Evolutionary conservation across 2,888 invertebrate genomes (phyloP).

Genomic region (Buathra laborator): DNA sequence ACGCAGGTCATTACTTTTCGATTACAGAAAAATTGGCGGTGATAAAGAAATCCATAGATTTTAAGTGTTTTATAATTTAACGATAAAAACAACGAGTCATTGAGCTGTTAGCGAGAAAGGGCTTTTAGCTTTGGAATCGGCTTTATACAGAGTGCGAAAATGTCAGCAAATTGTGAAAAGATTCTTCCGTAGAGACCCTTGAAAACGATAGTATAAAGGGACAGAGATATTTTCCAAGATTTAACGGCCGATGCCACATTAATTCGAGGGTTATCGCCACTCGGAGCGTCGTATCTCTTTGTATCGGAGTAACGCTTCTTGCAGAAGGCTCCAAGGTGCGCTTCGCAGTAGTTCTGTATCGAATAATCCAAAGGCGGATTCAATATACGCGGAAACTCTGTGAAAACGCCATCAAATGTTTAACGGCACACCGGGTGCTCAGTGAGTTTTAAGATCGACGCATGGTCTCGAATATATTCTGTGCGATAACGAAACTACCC

Average conservation of each 20-base stretch:
- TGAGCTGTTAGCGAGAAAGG: background rate
- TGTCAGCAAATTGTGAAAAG: background rate
- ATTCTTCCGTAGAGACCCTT: background rate
- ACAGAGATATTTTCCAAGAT: background rate
- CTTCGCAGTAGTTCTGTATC: slow-evolving; percentile 23
- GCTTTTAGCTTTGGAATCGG: background rate
- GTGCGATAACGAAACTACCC: slow-evolving; percentile 1
- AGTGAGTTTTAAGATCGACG: slow-evolving; percentile 28
- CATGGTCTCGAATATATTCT: slow-evolving; percentile 25
- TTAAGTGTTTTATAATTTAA: background rate
- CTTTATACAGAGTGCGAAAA: background rate
- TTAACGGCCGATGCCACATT: background rate
- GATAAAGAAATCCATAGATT: background rate
- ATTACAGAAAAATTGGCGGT: background rate
- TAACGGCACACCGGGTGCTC: slow-evolving; percentile 25
- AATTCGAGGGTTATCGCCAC: slow-evolving; percentile 32
- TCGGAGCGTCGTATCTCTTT: slow-evolving; percentile 16
- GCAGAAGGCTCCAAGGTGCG: slow-evolving; percentile 20
- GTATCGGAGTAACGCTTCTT: slow-evolving; percentile 31
- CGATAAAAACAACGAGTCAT: background rate
- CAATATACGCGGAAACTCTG: slow-evolving; percentile 3
- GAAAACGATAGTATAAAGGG: background rate
- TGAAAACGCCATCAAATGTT: slow-evolving; percentile 28
- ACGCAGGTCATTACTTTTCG: background rate
- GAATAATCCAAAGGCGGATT: slow-evolving; percentile 35